Base-by-base conservation (phyloP, 2,888 invertebrate genomes). In the Aphidoletes aphidimyza region DNA sequence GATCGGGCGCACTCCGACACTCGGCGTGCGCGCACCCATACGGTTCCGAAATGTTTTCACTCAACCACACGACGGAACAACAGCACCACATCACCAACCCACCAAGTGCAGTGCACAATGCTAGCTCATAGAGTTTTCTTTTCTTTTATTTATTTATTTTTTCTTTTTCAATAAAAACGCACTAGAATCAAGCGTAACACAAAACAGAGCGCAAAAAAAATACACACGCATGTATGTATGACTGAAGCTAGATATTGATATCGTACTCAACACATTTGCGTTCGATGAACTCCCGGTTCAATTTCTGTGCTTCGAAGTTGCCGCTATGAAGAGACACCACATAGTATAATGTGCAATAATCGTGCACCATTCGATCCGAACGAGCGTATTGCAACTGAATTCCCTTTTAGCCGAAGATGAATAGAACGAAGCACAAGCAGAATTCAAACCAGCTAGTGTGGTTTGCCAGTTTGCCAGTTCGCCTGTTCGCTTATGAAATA, bases 241-340 rank as follows among this genome's bases (percentile, higher is more conserved):
- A 69, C 30, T 11, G 47, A n/a, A n/a, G 69, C 69, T 69, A 69
- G 69, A 69, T 69, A 69, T 69, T 69, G 69, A 69, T 69, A 69
- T 69, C 69, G 69, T 69, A 30, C 69, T 69, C 69, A 69, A 69
- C 81, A 81, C 81, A 81, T 81, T 37, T 81, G 81, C 81, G 81
- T 81, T 37, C 81, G 81, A 81, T 81, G 81, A 81, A 81, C 81
- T 81, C 69, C 69, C 69, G 30, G 69, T 11, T 69, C 69, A 69
- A n/a, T n/a, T 17, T 81, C 39, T 37, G 22, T 19, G 78, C 37
- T 81, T n/a, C n/a, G n/a, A 2, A 37, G n/a, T 81, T 81, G 81
- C 81, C 81, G 81, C 81, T 81, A 81, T 69, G 69, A 69, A 69
- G 69, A 69, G 69, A 69, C 69, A 69, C 26, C 69, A 69, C 69